Conservation (phyloP, 2,797 vertebrate genomes). For the Sparidentex hasta region DNA sequence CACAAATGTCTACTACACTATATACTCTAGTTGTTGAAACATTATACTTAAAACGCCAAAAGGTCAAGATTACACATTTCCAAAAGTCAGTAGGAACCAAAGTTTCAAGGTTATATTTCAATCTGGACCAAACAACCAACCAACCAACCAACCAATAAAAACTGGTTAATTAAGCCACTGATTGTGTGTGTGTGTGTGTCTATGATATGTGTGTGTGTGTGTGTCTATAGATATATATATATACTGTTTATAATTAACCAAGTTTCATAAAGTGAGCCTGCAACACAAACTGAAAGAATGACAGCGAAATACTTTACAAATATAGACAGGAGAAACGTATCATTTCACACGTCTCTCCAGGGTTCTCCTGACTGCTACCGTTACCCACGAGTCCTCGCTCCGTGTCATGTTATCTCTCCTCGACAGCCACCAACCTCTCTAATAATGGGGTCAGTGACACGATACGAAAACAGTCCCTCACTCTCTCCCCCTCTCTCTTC, state of each 20-base stretch:
- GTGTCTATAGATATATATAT: no score
- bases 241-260: not conserved
- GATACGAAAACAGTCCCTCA: slow-evolving; percentile 27
- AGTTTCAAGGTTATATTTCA: not conserved
- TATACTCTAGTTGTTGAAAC: not conserved
- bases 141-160: not conserved
- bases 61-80: not conserved
- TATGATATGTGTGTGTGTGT: no score
- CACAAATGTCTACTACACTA: not conserved
- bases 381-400: slow-evolving; percentile 35
- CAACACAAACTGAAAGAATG: not conserved
- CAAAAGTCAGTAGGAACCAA: not conserved
- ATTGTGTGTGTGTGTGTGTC: no score
- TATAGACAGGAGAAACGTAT: not conserved
- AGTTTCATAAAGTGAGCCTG: slow-evolving; percentile 1
- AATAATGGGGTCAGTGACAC: slow-evolving; percentile 15
- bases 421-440: slow-evolving; percentile 24
- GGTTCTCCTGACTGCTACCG: slow-evolving; percentile 6
- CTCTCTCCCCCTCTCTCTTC: not conserved
- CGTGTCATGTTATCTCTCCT: slow-evolving; percentile 22
- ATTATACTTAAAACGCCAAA: not conserved
- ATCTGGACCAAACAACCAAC: not conserved
- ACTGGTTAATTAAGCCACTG: no score
- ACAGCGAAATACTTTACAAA: not conserved
- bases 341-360: not conserved